Percentiles rank a stretch among this genome's conserved stretches.
phyloP scores from a whole-genome alignment of 2,797 vertebrate species.

The Characodon lateralis region DNA sequence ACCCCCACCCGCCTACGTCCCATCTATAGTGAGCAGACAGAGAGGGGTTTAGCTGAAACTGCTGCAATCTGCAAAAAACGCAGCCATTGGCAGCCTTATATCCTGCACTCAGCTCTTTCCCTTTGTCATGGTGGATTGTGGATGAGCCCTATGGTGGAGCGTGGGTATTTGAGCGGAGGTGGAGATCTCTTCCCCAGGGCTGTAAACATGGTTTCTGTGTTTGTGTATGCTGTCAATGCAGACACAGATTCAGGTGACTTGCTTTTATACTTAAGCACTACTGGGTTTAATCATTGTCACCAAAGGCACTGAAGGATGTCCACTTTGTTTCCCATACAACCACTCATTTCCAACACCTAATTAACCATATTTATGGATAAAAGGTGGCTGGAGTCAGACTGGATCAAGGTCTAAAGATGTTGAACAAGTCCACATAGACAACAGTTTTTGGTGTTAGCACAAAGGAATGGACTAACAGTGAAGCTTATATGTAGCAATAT shows the following conservation, averaged over 20 bases:
- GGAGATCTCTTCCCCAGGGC: conserved; percentile 32
- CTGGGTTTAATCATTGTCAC: neutral
- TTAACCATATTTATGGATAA: neutral
- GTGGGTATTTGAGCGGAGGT: conserved; percentile 53
- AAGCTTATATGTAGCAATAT: neutral
- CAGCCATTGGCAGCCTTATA: conserved; percentile 68
- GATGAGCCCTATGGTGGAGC: conserved; percentile 69
- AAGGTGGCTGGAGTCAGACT: neutral
- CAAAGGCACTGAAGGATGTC: neutral
- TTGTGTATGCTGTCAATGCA: conserved; percentile 31
- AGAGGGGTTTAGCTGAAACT: conserved; percentile 79
- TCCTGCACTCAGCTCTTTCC: conserved; percentile 82
- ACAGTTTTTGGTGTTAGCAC: neutral
- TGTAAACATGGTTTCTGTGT: conserved; percentile 66
- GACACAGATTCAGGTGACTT: conserved; percentile 27
- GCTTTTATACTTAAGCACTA: neutral
- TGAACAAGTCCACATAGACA: neutral
- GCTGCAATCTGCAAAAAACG: conserved; percentile 83
- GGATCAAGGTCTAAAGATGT: neutral
- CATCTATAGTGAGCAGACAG: conserved; percentile 76
- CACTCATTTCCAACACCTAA: neutral
- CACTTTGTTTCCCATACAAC: neutral
- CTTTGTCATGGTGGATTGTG: conserved; percentile 79
- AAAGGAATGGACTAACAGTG: neutral
- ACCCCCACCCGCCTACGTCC: conserved; percentile 58